phyloP scores from a whole-genome alignment of 2,797 vertebrate species.

The Enteromius anoplus region DNA sequence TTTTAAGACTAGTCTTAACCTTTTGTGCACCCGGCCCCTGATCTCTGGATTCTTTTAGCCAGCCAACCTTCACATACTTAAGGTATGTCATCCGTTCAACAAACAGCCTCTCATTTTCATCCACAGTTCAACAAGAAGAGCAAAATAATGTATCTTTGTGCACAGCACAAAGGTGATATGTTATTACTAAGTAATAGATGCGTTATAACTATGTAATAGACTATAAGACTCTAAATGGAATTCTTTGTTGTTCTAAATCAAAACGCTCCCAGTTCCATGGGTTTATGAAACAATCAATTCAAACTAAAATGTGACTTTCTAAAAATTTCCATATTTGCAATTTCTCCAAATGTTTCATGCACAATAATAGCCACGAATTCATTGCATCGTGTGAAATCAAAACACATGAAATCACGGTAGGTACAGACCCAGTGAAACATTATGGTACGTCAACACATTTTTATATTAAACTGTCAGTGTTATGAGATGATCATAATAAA shows the following conservation, averaged over 20 bases:
- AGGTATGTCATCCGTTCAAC: constrained; percentile 22
- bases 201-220: constrained; percentile 4
- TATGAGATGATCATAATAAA: background rate
- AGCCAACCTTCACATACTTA: constrained; percentile 33
- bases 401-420: background rate
- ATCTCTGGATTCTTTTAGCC: constrained; percentile 1
- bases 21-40: too few relatives aligned
- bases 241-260: constrained; percentile 2
- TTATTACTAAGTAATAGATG: constrained; percentile 21
- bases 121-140: constrained; percentile 33
- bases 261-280: background rate
- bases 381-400: background rate
- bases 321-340: constrained; percentile 24
- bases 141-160: constrained; percentile 53
- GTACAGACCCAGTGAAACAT: constrained; percentile 7
- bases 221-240: background rate
- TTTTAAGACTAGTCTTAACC: too few relatives aligned
- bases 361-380: background rate
- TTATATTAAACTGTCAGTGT: constrained; percentile 18
- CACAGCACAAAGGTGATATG: constrained; percentile 61
- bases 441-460: constrained; percentile 8
- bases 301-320: background rate
- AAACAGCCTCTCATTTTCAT: constrained; percentile 1
- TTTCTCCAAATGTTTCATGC: background rate
- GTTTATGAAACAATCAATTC: background rate